Evolutionary conservation across 2,888 invertebrate genomes (phyloP), one percentile per base, ranked within the genome.

Genomic region (Lasioglossum villosulum): DNA sequence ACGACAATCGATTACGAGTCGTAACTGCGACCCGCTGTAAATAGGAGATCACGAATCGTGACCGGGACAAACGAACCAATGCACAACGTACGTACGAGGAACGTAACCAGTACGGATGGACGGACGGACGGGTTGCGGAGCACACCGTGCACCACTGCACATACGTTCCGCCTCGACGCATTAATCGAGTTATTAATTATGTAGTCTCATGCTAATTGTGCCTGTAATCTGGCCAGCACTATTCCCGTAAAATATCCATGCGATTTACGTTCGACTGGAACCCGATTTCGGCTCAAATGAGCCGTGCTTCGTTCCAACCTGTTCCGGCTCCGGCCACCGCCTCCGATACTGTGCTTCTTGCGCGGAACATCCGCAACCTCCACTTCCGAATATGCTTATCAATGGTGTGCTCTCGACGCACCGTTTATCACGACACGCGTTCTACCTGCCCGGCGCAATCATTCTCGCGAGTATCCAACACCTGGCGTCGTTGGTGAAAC

Each of bases 161-260:
- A 93, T 92, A 92, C 94, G 93, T 94, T 94, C 89, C 94, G 94
- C 93, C 91, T 93, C 93, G 93, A 82, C 90, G 93, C 92, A 94
- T 94, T 93, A 93, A 94, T 94, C 93, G 90, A 90, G 91, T 93
- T 91, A 95, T 94, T 94, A 94, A 95, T 94, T 94, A 93, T 94
- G 93, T 94, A 93, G 94, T 93, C 93, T 92, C 90, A 93, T 93
- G 93, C 92, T 94, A 94, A 94, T 94, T 93, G 94, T 90, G 89
- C 93, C 91, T 92, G 91, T 93, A 94, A 94, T 93, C 93, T 92
- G 92, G 86, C 88, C 83, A 89, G 77, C 19, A 34, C 66, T 66
- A 19, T 34, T 34, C 66, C 88, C 82, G 89, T 91, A 90, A 92
- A 92, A 92, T 92, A 90, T 88, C 90, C 87, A 83, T 82, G 86